These are phyloP conservation scores for Cygnus buccinator DNA, from an alignment of 2,113 vertebrate genomes.

Conservation along the genomic window DNA sequence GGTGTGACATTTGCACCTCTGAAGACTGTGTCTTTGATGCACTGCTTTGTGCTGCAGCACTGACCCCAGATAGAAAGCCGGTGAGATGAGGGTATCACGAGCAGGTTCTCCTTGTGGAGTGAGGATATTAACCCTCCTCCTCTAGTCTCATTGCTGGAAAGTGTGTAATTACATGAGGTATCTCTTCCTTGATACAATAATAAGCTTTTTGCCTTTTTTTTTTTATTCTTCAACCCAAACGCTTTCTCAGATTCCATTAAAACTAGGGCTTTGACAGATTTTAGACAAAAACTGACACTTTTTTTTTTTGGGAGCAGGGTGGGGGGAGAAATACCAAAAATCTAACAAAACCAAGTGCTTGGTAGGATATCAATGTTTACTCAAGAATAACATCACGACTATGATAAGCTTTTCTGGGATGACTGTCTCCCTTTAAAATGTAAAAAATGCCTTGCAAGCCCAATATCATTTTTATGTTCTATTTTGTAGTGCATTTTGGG, in stretches of 20 bases:
- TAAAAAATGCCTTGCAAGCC: background rate
- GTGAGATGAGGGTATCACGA: background rate
- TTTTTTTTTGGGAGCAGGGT: background rate
- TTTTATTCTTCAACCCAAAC: background rate
- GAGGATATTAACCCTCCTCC: background rate
- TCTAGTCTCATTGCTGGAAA: background rate
- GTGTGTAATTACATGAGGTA: background rate
- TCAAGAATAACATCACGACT: background rate
- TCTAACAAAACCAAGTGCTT: background rate
- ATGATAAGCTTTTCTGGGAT: background rate
- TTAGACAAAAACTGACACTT: too few relatives aligned
- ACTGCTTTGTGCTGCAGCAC: rapidly evolving
- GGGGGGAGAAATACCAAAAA: background rate
- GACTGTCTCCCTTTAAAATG: background rate
- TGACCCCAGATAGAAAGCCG: background rate
- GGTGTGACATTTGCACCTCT: background rate
- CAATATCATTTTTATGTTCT: background rate
- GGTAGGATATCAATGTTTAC: background rate
- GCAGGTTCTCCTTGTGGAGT: background rate
- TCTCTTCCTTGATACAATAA: background rate
- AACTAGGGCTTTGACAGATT: background rate
- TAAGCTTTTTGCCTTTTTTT: background rate
- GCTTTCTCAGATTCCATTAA: background rate
- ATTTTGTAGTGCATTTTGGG: background rate
- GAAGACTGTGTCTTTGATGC: background rate